phyloP scores from a whole-genome alignment of 64 coral and sea anemone species.

The Catalaphyllia jardinei region DNA sequence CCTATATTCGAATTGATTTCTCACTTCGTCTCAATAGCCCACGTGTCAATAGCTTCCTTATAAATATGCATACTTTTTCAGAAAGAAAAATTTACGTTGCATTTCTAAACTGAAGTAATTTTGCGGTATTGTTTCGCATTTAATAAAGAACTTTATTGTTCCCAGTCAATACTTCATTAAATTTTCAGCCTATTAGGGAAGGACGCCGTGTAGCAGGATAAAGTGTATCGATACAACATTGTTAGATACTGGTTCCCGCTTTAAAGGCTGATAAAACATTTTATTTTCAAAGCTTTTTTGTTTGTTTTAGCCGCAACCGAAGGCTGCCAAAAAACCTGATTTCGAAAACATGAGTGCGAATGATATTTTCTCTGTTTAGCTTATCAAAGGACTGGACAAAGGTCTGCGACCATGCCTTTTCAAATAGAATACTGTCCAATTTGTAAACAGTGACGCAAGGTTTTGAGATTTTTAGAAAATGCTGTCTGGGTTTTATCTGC shows the following conservation, averaged over 20 bases:
- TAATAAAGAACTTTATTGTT: background rate
- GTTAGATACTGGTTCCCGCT: background rate
- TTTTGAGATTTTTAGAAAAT: background rate
- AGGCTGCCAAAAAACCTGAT: background rate
- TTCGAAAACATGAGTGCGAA: background rate
- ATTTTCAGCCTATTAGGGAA: background rate
- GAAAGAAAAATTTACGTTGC: background rate
- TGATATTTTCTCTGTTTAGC: too few species aligned
- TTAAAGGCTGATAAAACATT: background rate
- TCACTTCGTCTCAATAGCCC: background rate
- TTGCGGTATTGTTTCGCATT: constrained; percentile 8
- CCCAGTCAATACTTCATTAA: background rate
- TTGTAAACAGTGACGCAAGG: background rate
- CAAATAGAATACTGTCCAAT: background rate
- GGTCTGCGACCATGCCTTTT: background rate
- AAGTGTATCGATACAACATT: background rate
- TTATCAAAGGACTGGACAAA: background rate
- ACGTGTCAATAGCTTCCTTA: constrained; percentile 8
- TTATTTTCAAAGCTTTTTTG: background rate
- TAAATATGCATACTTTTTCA: constrained; percentile 22
- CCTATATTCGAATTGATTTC: background rate
- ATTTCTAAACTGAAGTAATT: background rate
- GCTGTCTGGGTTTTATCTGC: background rate
- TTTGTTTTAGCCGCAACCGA: background rate
- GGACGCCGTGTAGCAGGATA: too few species aligned